A percentile compares a stretch with the other conserved stretches of the same genome.
These are phyloP conservation scores for Cynocephalus volans DNA, from an alignment of 2,113 vertebrate species.

Conservation along the genomic window DNA sequence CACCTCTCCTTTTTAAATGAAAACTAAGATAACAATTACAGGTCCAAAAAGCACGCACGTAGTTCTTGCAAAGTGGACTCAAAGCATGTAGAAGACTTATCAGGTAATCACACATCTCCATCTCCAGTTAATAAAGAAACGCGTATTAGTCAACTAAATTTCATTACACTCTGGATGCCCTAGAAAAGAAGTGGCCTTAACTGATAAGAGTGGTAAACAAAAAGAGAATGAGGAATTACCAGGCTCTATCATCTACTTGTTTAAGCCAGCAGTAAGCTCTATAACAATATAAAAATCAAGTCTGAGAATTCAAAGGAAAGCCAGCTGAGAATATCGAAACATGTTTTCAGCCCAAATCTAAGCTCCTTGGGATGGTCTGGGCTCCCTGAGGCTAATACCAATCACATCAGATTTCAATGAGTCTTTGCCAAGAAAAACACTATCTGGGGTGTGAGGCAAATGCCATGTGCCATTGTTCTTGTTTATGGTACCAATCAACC, in stretches of 20 bases:
- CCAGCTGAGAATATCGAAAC: background rate
- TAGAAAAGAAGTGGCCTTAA: background rate
- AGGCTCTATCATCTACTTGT: background rate
- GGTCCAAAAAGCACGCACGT: background rate
- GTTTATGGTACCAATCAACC: background rate
- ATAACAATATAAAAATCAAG: conserved; percentile 17
- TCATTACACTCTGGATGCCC: background rate
- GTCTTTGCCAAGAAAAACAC: background rate
- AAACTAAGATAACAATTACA: conserved; percentile 8
- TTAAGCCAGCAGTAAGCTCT: background rate
- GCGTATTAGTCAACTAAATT: background rate
- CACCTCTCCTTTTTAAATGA: background rate
- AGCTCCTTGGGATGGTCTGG: background rate
- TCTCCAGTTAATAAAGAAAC: background rate
- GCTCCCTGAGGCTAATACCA: background rate
- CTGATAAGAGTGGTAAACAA: background rate
- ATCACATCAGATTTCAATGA: background rate
- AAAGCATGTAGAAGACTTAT: background rate
- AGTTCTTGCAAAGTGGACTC: background rate
- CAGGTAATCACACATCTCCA: background rate
- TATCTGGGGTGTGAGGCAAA: background rate
- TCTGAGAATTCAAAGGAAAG: conserved; percentile 39
- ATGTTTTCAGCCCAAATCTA: background rate
- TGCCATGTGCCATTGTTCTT: background rate
- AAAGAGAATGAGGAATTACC: background rate